Conservation (phyloP, 1,140 invertebrate genomes). For the Octopus sinensis region DNA sequence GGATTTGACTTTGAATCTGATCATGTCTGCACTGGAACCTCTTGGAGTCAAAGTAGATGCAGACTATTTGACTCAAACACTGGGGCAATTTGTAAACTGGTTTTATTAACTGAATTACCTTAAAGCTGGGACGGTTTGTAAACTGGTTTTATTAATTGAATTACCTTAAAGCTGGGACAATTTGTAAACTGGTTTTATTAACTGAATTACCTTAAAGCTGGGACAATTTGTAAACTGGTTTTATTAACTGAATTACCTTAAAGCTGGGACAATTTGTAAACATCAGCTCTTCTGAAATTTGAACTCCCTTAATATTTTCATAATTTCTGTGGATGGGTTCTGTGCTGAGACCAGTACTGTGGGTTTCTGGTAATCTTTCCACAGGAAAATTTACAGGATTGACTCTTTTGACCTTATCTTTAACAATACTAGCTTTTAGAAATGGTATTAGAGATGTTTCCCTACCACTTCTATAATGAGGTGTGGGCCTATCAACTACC, state of each 20-base stretch:
- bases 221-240: too few relatives aligned
- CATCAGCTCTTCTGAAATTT: conserved; percentile 64
- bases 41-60: conserved; percentile 14
- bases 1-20: conserved; percentile 31
- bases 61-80: conserved; percentile 39
- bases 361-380: neutral
- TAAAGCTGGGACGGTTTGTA: too few relatives aligned
- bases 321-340: neutral
- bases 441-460: neutral
- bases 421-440: neutral
- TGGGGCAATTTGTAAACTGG: too few relatives aligned
- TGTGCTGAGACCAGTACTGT: neutral
- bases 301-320: neutral
- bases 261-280: too few relatives aligned
- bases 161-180: too few relatives aligned
- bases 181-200: too few relatives aligned
- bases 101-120: too few relatives aligned
- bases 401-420: neutral
- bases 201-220: too few relatives aligned
- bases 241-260: too few relatives aligned
- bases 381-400: neutral
- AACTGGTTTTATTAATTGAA: too few relatives aligned
- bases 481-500: neutral
- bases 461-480: neutral
- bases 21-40: neutral